A percentile compares a stretch with the other conserved stretches of the same genome.
Evolutionary conservation across 2,797 vertebrate genomes (phyloP).

Genomic region (Rhadinocentrus ornatus): DNA sequence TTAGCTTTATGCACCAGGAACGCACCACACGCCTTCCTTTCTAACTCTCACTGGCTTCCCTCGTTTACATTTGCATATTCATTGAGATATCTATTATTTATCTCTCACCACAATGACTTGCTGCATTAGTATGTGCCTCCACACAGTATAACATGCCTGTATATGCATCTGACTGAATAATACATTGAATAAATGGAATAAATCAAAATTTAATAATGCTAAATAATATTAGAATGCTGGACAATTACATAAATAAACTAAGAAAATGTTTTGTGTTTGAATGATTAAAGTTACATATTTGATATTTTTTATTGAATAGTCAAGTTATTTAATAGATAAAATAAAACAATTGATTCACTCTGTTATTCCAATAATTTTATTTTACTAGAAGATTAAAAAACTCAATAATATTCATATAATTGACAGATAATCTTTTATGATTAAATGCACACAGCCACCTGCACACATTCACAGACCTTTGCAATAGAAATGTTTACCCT

Average conservation of each 20-base stretch:
- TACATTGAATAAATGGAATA: constrained; percentile 63
- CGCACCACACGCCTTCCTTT: constrained; percentile 36
- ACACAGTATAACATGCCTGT: constrained; percentile 67
- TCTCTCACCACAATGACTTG: constrained; percentile 72
- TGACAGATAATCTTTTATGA: not conserved
- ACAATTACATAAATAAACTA: constrained; percentile 6
- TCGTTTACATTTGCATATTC: constrained; percentile 84
- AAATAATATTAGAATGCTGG: constrained; percentile 42
- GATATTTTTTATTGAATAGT: not conserved
- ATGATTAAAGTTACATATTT: not conserved
- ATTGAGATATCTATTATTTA: constrained; percentile 89
- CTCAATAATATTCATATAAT: not conserved
- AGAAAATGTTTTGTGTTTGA: constrained; percentile 10
- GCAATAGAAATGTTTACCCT: constrained; percentile 27
- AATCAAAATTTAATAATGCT: constrained; percentile 58
- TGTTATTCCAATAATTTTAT: not conserved
- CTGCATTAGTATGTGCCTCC: constrained; percentile 73
- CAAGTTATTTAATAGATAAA: not conserved
- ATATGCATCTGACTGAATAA: constrained; percentile 71
- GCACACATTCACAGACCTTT: constrained; percentile 24
- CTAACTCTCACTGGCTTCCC: constrained; percentile 41
- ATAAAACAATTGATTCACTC: too few relatives aligned
- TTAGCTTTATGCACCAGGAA: constrained; percentile 62
- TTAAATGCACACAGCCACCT: not conserved
- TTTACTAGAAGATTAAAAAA: not conserved